Evolutionary conservation across 2,797 vertebrate species (phyloP), one percentile per base, ranked within the genome.

Genomic region (Poeciliopsis turneri): DNA sequence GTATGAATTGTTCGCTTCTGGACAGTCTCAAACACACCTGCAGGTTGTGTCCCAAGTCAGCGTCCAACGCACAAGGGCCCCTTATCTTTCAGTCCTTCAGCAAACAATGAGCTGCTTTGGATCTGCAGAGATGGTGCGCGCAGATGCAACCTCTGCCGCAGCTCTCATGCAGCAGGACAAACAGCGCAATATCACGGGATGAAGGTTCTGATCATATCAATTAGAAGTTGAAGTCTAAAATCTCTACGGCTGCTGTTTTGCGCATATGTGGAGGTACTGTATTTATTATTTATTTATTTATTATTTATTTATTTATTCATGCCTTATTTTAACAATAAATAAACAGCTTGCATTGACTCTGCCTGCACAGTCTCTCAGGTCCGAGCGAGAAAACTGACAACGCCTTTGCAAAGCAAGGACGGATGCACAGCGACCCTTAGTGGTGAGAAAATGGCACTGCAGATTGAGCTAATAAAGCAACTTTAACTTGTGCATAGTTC

Each of bases 361-460:
- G 20, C 36, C 33, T 68, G 20, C 20, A 68, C 33, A 11, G 20
- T 39, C 64, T 23, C 18, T 66, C 36, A 4, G 64, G 10, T 68
- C 36, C 23, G 20, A 25, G 64, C 12, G 36, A 68, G 33, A 36
- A 69, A 69, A 39, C 59, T 55, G 86, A 59, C 82, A 82, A 85
- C 82, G 81, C 80, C 84, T 88, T 72, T 15, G 1, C 8, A 36
- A 6, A 6, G 3, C 30, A 53, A 51, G 20, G 6, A 43, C n/a
- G 13, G 61, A 25, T 23, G n/a, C 51, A 72, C 28, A 86, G 86
- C 72, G 87, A 11, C 85, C 0, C 76, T 0, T 5, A 72, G 86
- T 51, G 92, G 83, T 0, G 0, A 0, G 8, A 1, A 20, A 0
- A 0, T 1, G 25, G 3, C 10, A 84, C 84, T 84, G 47, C 83